These are phyloP conservation scores for Marronus borbonicus DNA, from an alignment of 2,888 invertebrate species.

Conservation along the genomic window DNA sequence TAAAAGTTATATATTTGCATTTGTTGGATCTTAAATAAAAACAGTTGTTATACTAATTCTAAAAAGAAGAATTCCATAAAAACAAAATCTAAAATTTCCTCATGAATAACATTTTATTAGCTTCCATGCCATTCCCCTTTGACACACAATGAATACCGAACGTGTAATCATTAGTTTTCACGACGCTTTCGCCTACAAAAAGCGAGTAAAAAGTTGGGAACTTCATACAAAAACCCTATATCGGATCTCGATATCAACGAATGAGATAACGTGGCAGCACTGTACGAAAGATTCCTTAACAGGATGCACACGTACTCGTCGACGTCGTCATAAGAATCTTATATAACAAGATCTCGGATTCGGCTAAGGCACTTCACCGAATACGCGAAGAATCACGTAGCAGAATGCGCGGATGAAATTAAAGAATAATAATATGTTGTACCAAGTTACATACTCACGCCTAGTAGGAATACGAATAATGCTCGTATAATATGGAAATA, in stretches of 20 bases:
- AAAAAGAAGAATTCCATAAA: too few relatives aligned
- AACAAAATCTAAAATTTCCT: too few relatives aligned
- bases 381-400: constrained; percentile 32
- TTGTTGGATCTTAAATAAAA: too few relatives aligned
- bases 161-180: too few relatives aligned
- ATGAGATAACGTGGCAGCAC: background rate
- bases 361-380: constrained; percentile 22
- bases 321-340: constrained; percentile 27
- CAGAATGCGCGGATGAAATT: constrained; percentile 32
- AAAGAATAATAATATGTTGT: constrained; percentile 35
- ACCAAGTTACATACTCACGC: constrained; percentile 8
- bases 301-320: constrained; percentile 17
- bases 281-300: constrained; percentile 17
- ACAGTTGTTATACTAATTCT: too few relatives aligned
- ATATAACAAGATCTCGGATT: constrained; percentile 20
- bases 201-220: background rate
- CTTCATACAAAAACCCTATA: background rate
- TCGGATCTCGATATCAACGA: constrained; percentile 8
- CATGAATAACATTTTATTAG: too few relatives aligned
- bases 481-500: background rate
- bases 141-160: too few relatives aligned
- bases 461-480: constrained; percentile 4
- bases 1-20: too few relatives aligned
- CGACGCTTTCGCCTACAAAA: background rate
- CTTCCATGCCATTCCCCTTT: too few relatives aligned